These are phyloP conservation scores for Pseudeuparius sepicola DNA, from an alignment of 2,888 invertebrate genomes.

Conservation along the genomic window DNA sequence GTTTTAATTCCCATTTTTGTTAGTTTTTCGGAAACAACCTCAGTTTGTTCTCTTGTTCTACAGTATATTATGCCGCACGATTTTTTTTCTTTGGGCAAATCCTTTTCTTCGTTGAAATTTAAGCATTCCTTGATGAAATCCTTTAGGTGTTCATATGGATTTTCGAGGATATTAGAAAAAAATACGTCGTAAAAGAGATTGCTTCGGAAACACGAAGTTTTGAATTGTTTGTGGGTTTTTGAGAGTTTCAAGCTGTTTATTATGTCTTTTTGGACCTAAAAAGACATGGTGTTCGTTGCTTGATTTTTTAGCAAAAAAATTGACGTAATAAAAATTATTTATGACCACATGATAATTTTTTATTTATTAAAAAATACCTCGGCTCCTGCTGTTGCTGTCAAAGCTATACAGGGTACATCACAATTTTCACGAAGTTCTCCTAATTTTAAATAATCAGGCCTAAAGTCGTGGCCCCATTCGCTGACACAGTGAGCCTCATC, in stretches of 20 bases:
- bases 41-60: slow-evolving; percentile 84
- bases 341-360: no score
- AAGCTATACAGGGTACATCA: slow-evolving; percentile 74
- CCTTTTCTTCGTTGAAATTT: slow-evolving; percentile 45
- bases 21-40: slow-evolving; percentile 69
- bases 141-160: slow-evolving; percentile 72
- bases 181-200: slow-evolving; percentile 94
- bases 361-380: no score
- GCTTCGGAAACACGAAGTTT: slow-evolving; percentile 78
- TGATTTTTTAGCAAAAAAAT: no score
- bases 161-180: slow-evolving; percentile 73
- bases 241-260: slow-evolving; percentile 56
- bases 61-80: slow-evolving; percentile 28
- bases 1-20: slow-evolving; percentile 63
- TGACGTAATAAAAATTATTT: no score
- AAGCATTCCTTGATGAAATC: slow-evolving; percentile 61
- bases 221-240: slow-evolving; percentile 45
- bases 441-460: slow-evolving; percentile 88
- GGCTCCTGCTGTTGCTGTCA: slow-evolving; percentile 89
- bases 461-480: slow-evolving; percentile 98
- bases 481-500: slow-evolving; percentile 98
- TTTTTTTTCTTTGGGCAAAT: slow-evolving; percentile 28
- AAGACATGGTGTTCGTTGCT: no score
- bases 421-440: slow-evolving; percentile 58
- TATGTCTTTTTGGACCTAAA: slow-evolving; percentile 74